These are phyloP conservation scores for Chorisops tibialis DNA, from an alignment of 2,888 invertebrate species.

Conservation along the genomic window DNA sequence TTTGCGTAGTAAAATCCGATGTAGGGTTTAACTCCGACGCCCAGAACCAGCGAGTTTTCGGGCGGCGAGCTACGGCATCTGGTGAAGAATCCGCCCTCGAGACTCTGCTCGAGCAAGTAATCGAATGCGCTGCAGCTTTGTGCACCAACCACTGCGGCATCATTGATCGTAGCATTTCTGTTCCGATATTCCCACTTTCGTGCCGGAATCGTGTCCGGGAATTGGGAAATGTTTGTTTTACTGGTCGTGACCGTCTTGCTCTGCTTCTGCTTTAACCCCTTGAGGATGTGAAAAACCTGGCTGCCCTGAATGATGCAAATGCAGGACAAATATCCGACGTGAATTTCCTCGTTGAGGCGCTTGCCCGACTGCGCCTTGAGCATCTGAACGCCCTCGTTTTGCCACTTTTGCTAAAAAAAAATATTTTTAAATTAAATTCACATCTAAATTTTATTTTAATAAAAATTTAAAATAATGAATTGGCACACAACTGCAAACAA, in stretches of 20 bases:
- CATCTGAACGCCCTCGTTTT: conserved; percentile 73
- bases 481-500: too few relatives aligned
- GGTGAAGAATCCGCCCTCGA: conserved; percentile 46
- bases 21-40: conserved; percentile 79
- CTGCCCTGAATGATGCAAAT: conserved; percentile 68
- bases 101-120: conserved; percentile 64
- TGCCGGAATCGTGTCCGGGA: conserved; percentile 58
- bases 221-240: conserved; percentile 37
- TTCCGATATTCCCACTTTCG: conserved; percentile 86
- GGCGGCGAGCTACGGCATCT: conserved; percentile 72
- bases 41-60: conserved; percentile 70
- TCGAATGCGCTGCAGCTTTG: conserved; percentile 68
- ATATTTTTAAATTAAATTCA: too few relatives aligned
- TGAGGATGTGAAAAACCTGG: conserved; percentile 72
- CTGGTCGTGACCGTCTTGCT: conserved; percentile 35
- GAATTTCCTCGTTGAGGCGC: conserved; percentile 51
- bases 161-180: conserved; percentile 71
- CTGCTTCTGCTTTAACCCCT: conserved; percentile 75
- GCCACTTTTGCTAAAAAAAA: conserved; percentile 79
- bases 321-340: conserved; percentile 62
- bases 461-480: too few relatives aligned
- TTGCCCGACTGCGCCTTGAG: conserved; percentile 71
- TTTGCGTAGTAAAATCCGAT: conserved; percentile 85
- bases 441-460: too few relatives aligned
- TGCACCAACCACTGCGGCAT: conserved; percentile 70